Conservation (phyloP, 2,113 vertebrate genomes). For the Mustela nigripes region DNA sequence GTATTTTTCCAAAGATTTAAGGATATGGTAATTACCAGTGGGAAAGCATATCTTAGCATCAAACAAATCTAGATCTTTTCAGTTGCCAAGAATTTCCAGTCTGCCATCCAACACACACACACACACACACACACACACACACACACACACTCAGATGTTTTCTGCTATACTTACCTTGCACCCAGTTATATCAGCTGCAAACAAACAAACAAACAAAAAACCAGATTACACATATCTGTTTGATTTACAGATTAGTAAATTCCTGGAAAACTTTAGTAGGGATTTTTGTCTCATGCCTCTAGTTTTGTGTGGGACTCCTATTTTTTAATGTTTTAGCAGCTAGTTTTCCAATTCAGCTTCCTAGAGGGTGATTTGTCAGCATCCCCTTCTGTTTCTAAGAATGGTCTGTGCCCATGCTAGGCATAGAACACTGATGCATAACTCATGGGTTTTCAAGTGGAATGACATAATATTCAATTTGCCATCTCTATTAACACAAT, state of each 20-base stretch:
- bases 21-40: neutral
- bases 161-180: neutral
- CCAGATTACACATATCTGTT: neutral
- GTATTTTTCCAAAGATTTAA: slow-evolving; percentile 29
- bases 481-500: neutral
- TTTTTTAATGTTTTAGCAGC: neutral
- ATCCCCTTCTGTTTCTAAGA: neutral
- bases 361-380: neutral
- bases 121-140: neutral
- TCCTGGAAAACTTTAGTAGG: neutral
- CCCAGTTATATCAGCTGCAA: neutral
- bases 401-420: neutral
- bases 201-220: neutral
- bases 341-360: neutral
- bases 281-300: neutral
- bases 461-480: slow-evolving; percentile 3
- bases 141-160: neutral
- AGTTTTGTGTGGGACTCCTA: neutral
- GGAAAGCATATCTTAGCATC: neutral
- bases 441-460: neutral
- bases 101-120: neutral
- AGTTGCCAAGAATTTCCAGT: neutral
- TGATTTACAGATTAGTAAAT: neutral
- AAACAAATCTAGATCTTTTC: neutral
- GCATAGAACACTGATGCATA: neutral